phyloP scores from a whole-genome alignment of 1,140 invertebrate genomes.

The Bilobella aurantiaca region DNA sequence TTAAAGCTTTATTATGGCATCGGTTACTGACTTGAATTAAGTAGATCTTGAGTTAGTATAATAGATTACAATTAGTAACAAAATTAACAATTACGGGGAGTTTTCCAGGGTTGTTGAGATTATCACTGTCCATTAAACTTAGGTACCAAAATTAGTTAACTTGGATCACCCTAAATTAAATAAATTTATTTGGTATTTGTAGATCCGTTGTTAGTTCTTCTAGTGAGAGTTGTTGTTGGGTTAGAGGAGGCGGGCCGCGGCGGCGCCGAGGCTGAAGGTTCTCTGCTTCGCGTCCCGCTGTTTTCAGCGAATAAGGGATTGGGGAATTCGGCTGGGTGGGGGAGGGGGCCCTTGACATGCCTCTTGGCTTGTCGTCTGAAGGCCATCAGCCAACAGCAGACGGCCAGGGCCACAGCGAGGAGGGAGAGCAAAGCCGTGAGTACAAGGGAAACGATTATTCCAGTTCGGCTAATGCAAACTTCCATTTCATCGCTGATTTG shows the following conservation, averaged over 20 bases:
- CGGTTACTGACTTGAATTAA: background rate
- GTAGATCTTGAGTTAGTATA: background rate
- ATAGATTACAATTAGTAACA: background rate
- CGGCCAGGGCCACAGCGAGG: slow-evolving; percentile 83
- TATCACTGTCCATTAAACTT: background rate
- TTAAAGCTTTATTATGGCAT: slow-evolving; percentile 7
- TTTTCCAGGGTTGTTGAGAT: background rate
- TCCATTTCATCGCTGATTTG: slow-evolving; percentile 54
- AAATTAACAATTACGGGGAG: background rate
- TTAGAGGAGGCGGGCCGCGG: background rate
- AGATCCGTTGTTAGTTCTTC: background rate
- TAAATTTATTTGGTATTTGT: background rate
- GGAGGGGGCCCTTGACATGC: slow-evolving; percentile 61
- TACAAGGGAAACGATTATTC: slow-evolving; percentile 80
- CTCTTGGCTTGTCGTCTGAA: slow-evolving; percentile 48
- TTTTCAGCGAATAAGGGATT: slow-evolving; percentile 55
- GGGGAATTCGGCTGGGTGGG: slow-evolving; percentile 87
- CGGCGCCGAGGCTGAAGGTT: background rate
- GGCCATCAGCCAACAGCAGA: slow-evolving; percentile 89
- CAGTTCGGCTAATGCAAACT: slow-evolving; percentile 84
- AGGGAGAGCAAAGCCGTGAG: slow-evolving; percentile 81
- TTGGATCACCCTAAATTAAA: background rate
- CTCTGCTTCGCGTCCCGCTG: background rate
- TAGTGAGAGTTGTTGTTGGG: background rate
- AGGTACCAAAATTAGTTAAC: background rate